Conservation (phyloP, 1,140 invertebrate species). For the Gonioctena quinquepunctata region DNA sequence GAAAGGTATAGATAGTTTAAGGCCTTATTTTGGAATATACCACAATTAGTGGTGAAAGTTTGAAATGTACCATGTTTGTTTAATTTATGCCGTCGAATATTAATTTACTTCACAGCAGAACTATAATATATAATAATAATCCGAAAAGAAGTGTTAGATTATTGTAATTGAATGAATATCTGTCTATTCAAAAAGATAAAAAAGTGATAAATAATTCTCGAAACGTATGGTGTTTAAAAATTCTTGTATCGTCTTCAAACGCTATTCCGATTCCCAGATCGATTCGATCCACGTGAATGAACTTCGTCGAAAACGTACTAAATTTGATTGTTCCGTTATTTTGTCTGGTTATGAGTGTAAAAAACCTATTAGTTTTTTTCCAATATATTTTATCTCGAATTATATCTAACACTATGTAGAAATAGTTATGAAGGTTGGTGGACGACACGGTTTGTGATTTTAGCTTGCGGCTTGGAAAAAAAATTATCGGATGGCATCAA, state of each 20-base stretch:
- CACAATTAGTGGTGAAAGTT: too few relatives aligned
- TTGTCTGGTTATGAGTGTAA: not conserved
- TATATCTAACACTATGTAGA: not conserved
- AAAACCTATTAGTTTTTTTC: not conserved
- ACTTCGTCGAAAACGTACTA: not conserved
- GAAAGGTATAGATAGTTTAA: too few relatives aligned
- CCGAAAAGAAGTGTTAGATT: too few relatives aligned
- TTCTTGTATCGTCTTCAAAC: not conserved
- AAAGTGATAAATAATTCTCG: not conserved
- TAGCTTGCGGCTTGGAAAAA: not conserved
- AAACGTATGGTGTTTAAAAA: not conserved
- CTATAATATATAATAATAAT: too few relatives aligned
- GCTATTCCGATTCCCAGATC: not conserved
- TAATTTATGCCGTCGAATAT: too few relatives aligned
- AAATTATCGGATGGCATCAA: too few relatives aligned
- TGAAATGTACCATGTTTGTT: too few relatives aligned
- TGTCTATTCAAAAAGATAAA: not conserved
- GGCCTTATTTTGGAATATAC: too few relatives aligned
- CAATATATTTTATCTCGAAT: not conserved
- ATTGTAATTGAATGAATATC: too few relatives aligned
- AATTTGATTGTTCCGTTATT: not conserved
- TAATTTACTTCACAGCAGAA: too few relatives aligned
- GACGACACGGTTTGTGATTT: too few relatives aligned
- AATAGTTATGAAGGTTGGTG: not conserved
- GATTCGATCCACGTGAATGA: not conserved